Evolutionary conservation across 2,888 invertebrate species (phyloP).

Genomic region (Sipha maydis): DNA sequence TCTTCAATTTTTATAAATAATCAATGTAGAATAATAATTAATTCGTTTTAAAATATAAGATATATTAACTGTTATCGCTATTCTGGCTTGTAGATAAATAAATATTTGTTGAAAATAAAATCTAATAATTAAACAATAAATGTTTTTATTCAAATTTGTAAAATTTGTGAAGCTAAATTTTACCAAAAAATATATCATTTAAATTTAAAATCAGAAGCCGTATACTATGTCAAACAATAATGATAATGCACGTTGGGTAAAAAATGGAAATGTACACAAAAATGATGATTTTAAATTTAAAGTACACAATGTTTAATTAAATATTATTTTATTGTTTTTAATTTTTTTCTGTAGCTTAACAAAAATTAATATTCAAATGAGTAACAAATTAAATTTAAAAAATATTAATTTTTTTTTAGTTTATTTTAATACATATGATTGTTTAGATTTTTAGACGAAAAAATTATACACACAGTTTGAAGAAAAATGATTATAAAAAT

Average conservation of each 20-base stretch:
- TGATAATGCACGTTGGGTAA: background rate
- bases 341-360: background rate
- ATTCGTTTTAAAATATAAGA: too few species aligned
- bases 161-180: background rate
- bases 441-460: conserved; percentile 6
- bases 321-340: background rate
- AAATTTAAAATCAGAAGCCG: background rate
- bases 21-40: too few species aligned
- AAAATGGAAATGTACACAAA: background rate
- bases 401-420: background rate
- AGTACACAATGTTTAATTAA: background rate
- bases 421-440: background rate
- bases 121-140: background rate
- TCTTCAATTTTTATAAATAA: too few species aligned
- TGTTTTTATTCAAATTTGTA: background rate
- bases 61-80: too few species aligned
- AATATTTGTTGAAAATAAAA: too few species aligned
- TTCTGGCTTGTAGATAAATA: too few species aligned
- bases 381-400: background rate
- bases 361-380: background rate
- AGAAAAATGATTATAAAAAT: background rate
- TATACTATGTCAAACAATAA: conserved; percentile 26
- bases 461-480: background rate
- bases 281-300: background rate
- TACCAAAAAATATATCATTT: background rate